Evolutionary conservation across 2,113 vertebrate species (phyloP).

Genomic region (Cavia aperea): DNA sequence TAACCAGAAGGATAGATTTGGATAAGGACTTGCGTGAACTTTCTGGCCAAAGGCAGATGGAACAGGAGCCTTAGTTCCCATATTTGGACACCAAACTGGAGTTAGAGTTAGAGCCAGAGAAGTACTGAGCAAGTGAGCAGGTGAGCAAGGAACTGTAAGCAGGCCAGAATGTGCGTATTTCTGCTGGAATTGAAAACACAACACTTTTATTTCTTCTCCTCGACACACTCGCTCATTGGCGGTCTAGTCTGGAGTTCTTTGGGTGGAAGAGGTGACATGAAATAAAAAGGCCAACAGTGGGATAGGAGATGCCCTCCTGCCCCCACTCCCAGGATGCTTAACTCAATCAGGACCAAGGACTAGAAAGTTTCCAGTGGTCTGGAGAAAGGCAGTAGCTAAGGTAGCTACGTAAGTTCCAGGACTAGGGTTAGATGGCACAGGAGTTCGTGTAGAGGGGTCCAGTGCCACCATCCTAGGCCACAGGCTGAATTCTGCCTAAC

Average conservation of each 20-base stretch:
- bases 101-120: background rate
- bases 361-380: background rate
- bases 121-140: background rate
- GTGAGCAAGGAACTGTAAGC: background rate
- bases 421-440: background rate
- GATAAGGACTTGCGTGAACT: constrained; percentile 1
- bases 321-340: background rate
- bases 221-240: background rate
- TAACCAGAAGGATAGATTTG: background rate
- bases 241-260: background rate
- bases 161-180: background rate
- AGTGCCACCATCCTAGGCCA: background rate
- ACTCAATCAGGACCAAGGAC: background rate
- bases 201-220: background rate
- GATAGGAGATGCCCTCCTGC: background rate
- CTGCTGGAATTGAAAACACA: background rate
- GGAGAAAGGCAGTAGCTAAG: background rate
- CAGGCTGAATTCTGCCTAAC: background rate
- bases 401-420: background rate
- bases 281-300: background rate
- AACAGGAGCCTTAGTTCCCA: background rate
- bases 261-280: background rate
- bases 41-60: background rate
- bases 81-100: background rate
- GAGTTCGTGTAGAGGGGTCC: background rate